phyloP scores from a whole-genome alignment of 2,888 invertebrate species.

The Agrochola litura region DNA sequence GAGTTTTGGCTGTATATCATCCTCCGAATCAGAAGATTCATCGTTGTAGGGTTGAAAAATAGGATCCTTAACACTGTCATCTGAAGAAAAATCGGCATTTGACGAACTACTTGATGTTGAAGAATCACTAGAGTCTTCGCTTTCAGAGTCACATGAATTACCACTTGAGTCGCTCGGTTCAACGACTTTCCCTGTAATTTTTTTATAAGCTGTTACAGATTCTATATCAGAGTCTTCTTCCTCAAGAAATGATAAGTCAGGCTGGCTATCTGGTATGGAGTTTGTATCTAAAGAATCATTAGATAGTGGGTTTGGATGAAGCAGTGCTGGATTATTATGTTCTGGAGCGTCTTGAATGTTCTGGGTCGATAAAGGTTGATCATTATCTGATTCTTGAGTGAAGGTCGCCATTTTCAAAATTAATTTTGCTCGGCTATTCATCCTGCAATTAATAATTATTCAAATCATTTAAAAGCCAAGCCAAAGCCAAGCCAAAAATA shows the following conservation, averaged over 20 bases:
- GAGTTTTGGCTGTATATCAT: neutral
- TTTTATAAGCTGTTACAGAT: neutral
- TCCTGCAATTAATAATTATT: too few relatives aligned
- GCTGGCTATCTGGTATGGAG: conserved; percentile 8
- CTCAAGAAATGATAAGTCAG: neutral
- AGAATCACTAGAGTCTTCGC: neutral
- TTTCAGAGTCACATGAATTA: neutral
- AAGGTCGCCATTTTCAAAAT: too few relatives aligned
- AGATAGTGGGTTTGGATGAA: neutral
- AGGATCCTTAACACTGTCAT: conserved; percentile 5
- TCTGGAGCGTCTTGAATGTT: neutral
- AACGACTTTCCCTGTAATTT: neutral
- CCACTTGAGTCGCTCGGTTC: neutral
- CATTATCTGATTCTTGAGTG: too few relatives aligned
- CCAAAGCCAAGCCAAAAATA: too few relatives aligned
- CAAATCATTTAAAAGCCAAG: too few relatives aligned
- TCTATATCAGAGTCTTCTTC: neutral
- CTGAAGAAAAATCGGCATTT: conserved; percentile 1
- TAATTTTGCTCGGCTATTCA: too few relatives aligned
- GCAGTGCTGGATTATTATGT: neutral
- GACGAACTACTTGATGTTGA: neutral
- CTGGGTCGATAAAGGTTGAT: too few relatives aligned
- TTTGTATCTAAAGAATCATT: conserved; percentile 2
- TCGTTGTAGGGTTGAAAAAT: neutral
- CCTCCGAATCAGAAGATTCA: neutral